Evolutionary conservation across 2,888 invertebrate species (phyloP).

Genomic region (Chloromyia formosa): DNA sequence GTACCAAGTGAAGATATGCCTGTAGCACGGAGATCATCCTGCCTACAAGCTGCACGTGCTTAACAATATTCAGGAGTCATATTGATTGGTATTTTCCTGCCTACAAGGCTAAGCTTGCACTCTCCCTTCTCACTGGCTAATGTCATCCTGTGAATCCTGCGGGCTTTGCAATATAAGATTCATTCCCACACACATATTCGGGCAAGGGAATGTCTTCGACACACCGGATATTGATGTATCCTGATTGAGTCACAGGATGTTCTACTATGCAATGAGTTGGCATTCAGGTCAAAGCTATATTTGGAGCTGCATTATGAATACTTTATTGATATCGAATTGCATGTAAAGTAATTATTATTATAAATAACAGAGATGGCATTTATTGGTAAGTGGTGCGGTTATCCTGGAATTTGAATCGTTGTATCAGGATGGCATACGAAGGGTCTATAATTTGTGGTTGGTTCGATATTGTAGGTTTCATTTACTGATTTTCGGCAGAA

Average conservation of each 20-base stretch:
- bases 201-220: not conserved
- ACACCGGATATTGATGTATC: conserved; percentile 7
- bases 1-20: not conserved
- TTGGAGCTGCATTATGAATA: not conserved
- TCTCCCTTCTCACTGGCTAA: not conserved
- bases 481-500: not conserved
- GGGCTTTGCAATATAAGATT: not conserved
- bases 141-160: not conserved
- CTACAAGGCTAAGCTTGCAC: not conserved
- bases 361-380: not conserved
- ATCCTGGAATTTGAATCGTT: not conserved
- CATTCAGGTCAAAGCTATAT: too few relatives aligned
- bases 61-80: not conserved
- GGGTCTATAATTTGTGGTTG: not conserved
- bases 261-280: not conserved
- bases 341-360: conserved; percentile 6
- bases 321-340: not conserved
- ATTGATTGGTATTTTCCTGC: conserved; percentile 5
- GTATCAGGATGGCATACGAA: not conserved
- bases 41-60: not conserved
- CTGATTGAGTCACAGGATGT: conserved; percentile 2
- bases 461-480: not conserved
- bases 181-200: not conserved
- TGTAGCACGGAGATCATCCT: not conserved
- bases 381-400: conserved; percentile 2